Conservation (phyloP, 1,140 invertebrate genomes). For the Heliconius congener region DNA sequence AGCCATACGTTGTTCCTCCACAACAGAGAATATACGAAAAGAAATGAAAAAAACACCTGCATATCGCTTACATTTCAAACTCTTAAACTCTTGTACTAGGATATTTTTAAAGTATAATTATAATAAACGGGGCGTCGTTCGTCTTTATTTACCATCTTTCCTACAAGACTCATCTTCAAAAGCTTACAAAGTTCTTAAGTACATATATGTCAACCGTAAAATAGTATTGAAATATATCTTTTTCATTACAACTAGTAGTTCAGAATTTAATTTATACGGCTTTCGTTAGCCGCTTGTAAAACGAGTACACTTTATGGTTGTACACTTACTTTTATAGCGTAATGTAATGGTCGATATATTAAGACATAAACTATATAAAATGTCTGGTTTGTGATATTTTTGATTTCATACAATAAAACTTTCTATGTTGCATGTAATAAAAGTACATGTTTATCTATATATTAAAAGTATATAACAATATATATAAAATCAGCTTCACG, state of each 20-base stretch:
- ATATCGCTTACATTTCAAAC: no score
- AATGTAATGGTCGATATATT: conserved; percentile 41
- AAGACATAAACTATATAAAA: conserved; percentile 29
- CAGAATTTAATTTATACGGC: conserved; percentile 14
- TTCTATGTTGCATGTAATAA: background rate
- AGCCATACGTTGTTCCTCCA: no score
- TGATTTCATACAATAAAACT: background rate
- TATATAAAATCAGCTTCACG: no score
- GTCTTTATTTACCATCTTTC: background rate
- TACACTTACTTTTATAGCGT: conserved; percentile 44
- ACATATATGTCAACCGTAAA: background rate
- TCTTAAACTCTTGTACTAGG: no score
- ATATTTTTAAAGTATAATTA: no score
- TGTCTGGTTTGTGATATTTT: conserved; percentile 1
- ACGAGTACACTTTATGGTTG: conserved; percentile 42
- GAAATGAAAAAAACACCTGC: no score
- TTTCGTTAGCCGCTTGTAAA: conserved; percentile 39
- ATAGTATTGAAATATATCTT: background rate
- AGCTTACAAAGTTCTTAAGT: background rate
- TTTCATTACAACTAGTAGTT: background rate
- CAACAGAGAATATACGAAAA: no score
- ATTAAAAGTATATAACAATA: no score
- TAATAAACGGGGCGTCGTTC: no score
- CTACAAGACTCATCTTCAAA: background rate
- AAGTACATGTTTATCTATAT: background rate